Percentiles rank a stretch among this genome's conserved stretches.
These are phyloP conservation scores for Phrynocephalus guinanensis DNA, from an alignment of 2,797 vertebrate genomes.

Conservation along the genomic window DNA sequence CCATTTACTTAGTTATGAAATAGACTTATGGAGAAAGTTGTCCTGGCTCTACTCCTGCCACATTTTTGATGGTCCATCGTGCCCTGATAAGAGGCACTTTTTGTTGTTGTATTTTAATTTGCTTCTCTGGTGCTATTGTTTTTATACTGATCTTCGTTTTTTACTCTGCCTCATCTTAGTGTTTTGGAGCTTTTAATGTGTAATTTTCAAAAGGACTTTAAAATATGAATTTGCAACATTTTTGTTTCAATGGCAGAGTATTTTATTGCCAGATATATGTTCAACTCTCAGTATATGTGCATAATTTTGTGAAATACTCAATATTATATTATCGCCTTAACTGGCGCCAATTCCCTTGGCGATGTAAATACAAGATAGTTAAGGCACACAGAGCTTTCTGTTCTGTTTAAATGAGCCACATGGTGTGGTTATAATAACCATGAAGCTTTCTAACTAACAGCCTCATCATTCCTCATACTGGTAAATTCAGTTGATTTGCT, in stretches of 20 bases:
- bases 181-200: too few relatives aligned
- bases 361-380: neutral
- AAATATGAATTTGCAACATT: neutral
- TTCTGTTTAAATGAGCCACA: neutral
- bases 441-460: slow-evolving; percentile 12
- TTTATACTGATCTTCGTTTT: too few relatives aligned
- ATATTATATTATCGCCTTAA: slow-evolving; percentile 47
- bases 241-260: slow-evolving; percentile 39
- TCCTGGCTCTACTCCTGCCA: too few relatives aligned
- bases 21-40: too few relatives aligned
- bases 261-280: slow-evolving; percentile 44
- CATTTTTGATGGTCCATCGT: too few relatives aligned
- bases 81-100: too few relatives aligned
- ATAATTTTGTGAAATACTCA: slow-evolving; percentile 58
- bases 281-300: slow-evolving; percentile 51
- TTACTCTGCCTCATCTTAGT: too few relatives aligned
- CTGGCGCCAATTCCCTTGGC: slow-evolving; percentile 56
- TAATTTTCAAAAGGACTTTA: too few relatives aligned
- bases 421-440: slow-evolving; percentile 53
- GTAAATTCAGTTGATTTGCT: slow-evolving; percentile 9
- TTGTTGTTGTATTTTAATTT: too few relatives aligned
- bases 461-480: slow-evolving; percentile 10
- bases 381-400: neutral
- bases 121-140: too few relatives aligned
- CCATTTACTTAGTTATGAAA: too few relatives aligned